Evolutionary conservation across 2,797 vertebrate genomes (phyloP).

Genomic region (Lagorchestes hirsutus): DNA sequence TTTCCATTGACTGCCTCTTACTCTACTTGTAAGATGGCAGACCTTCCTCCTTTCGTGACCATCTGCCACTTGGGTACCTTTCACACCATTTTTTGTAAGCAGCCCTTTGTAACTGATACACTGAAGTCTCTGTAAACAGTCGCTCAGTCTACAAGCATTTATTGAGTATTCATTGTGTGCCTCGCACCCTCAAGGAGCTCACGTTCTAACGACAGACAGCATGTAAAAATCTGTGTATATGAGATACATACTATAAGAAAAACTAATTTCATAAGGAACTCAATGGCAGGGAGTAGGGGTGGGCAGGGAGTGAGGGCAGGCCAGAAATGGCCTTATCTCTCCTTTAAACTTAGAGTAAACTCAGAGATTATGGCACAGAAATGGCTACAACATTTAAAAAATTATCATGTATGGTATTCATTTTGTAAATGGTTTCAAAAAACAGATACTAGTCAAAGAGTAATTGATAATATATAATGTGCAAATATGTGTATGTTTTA

Average conservation of each 20-base stretch:
- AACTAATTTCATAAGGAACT: neutral
- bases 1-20: neutral
- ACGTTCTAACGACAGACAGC: neutral
- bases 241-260: neutral
- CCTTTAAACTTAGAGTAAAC: neutral
- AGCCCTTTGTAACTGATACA: neutral
- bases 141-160: neutral
- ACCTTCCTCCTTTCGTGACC: too few species aligned
- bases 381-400: slow-evolving; percentile 35
- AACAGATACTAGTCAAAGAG: slow-evolving; percentile 39
- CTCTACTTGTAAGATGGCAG: neutral
- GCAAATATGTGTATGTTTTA: neutral
- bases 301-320: neutral
- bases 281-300: neutral
- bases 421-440: slow-evolving; percentile 33
- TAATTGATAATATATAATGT: slow-evolving; percentile 45
- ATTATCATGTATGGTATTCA: slow-evolving; percentile 38
- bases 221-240: neutral
- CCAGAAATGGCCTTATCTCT: neutral
- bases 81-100: neutral
- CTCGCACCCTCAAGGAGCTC: neutral
- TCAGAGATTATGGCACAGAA: slow-evolving; percentile 5
- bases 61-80: neutral
- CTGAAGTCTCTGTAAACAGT: neutral
- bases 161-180: neutral